Evolutionary conservation across 2,888 invertebrate species (phyloP).

Genomic region (Drosophila testacea): DNA sequence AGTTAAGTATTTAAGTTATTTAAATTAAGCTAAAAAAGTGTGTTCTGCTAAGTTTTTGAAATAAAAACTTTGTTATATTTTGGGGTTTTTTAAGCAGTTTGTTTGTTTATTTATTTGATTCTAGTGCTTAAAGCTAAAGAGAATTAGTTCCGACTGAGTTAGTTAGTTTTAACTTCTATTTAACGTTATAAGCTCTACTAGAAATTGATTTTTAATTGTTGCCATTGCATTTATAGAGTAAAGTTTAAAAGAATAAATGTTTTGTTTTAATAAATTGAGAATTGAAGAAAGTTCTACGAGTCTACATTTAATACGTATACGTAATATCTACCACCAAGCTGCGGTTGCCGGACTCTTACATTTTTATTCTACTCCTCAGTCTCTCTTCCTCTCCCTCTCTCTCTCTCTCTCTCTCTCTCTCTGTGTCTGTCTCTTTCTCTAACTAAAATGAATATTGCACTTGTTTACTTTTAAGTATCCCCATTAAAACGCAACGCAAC

Average conservation of each 20-base stretch:
- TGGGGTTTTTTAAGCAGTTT: too few species aligned
- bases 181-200: too few species aligned
- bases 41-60: background rate
- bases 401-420: background rate
- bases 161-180: too few species aligned
- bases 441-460: conserved; percentile 29
- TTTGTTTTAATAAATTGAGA: background rate
- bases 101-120: too few species aligned
- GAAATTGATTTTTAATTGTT: too few species aligned
- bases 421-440: background rate
- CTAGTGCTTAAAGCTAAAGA: too few species aligned
- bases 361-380: too few species aligned
- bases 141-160: too few species aligned
- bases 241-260: too few species aligned
- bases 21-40: too few species aligned
- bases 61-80: background rate
- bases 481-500: conserved; percentile 15
- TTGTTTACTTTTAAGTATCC: conserved; percentile 37
- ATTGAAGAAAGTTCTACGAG: background rate
- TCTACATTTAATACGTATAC: background rate
- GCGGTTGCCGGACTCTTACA: background rate
- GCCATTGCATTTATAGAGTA: background rate
- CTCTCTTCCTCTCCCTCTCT: too few species aligned
- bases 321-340: background rate
- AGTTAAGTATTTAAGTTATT: too few species aligned